These are phyloP conservation scores for Poecile montanus DNA, from an alignment of 2,797 vertebrate genomes.

Conservation along the genomic window DNA sequence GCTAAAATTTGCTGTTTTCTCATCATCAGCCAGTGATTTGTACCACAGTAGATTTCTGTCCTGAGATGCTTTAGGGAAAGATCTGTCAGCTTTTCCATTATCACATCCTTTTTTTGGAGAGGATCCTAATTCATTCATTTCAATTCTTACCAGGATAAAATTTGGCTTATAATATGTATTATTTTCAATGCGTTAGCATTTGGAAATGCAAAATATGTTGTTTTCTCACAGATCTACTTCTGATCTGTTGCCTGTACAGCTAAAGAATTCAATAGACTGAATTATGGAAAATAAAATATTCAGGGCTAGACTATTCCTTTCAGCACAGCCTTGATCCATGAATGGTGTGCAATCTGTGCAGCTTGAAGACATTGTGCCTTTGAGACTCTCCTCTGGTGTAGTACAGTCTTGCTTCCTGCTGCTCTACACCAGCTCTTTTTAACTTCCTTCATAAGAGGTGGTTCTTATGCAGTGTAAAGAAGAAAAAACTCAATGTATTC, in stretches of 20 bases:
- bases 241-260: neutral
- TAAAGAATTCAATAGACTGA: conserved; percentile 8
- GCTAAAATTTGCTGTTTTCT: neutral
- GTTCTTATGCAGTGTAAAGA: neutral
- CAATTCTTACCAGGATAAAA: neutral
- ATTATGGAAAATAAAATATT: conserved; percentile 30
- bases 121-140: neutral
- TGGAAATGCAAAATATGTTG: conserved; percentile 7
- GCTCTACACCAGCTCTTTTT: neutral
- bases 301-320: conserved; percentile 30
- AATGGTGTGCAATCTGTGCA: conserved; percentile 3
- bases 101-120: neutral
- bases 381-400: neutral
- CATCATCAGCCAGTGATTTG: neutral
- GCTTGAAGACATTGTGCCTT: neutral
- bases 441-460: neutral
- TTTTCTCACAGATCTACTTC: neutral
- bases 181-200: neutral
- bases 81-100: neutral
- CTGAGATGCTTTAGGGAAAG: neutral
- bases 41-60: neutral
- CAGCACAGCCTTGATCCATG: neutral
- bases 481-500: neutral
- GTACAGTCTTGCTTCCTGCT: neutral
- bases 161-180: neutral